Percentiles rank a stretch among this genome's conserved stretches.
phyloP scores from a whole-genome alignment of 2,888 invertebrate genomes.

The Nebria brevicollis region DNA sequence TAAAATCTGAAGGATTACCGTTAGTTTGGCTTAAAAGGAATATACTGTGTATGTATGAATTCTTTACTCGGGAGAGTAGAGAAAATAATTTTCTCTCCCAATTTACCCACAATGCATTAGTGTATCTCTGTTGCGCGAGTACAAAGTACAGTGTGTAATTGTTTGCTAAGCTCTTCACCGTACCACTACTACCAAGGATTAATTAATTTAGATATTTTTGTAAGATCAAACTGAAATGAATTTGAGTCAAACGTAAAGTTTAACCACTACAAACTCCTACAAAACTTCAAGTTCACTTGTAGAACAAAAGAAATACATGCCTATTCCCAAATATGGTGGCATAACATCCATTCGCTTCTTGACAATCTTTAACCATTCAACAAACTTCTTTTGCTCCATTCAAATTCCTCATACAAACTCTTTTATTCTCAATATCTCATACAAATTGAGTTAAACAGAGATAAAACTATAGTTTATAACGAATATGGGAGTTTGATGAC shows the following conservation, averaged over 20 bases:
- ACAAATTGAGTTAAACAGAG: no score
- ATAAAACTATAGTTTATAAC: no score
- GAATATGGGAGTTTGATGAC: no score
- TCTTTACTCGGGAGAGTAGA: neutral
- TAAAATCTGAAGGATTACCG: slow-evolving; percentile 30
- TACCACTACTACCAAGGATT: neutral
- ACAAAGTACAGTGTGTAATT: slow-evolving; percentile 3
- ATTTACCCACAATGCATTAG: neutral
- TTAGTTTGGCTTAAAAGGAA: neutral
- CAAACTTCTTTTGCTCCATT: no score
- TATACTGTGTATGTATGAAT: neutral
- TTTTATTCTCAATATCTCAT: no score
- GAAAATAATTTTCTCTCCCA: neutral
- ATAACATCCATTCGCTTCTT: no score
- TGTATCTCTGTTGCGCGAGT: neutral
- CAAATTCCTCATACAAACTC: no score
- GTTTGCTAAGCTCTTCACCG: neutral
- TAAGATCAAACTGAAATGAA: neutral
- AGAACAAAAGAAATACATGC: no score
- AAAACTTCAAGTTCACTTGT: no score
- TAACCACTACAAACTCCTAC: no score
- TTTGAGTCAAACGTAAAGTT: neutral
- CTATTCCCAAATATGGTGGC: no score
- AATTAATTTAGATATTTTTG: neutral
- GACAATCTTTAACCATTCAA: no score